Percentiles rank a stretch among this genome's conserved stretches.
These are phyloP conservation scores for Mycetomoellerius zeteki DNA, from an alignment of 1,140 invertebrate species.

Conservation along the genomic window DNA sequence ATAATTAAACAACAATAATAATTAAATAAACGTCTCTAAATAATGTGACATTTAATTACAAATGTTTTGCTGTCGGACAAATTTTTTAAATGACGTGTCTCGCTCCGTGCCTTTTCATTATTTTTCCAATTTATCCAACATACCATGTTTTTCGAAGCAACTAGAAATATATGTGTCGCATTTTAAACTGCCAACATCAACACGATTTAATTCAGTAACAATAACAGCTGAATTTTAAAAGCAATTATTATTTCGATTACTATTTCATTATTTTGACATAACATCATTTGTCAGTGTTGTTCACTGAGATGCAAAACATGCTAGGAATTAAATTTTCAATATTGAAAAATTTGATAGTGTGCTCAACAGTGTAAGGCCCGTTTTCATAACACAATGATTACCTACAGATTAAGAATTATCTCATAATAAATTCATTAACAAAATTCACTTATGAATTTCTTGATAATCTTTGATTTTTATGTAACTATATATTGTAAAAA, in stretches of 20 bases:
- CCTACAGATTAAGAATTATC: no score
- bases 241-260: slow-evolving; percentile 12
- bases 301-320: not conserved
- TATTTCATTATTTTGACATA: slow-evolving; percentile 27
- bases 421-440: no score
- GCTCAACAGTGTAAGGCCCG: not conserved
- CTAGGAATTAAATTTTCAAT: slow-evolving; percentile 24
- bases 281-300: not conserved
- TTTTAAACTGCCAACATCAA: slow-evolving; percentile 21
- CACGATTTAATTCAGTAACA: slow-evolving; percentile 14
- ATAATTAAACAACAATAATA: not conserved
- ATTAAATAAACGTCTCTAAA: not conserved
- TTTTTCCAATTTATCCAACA: slow-evolving; percentile 14
- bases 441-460: no score
- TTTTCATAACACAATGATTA: no score
- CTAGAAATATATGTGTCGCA: not conserved
- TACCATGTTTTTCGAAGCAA: not conserved
- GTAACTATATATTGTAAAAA: no score
- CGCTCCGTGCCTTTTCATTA: slow-evolving; percentile 14
- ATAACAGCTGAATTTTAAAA: slow-evolving; percentile 29
- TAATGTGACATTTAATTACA: slow-evolving; percentile 13
- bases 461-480: no score
- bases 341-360: slow-evolving; percentile 12
- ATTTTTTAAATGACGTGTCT: not conserved
- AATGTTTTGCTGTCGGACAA: not conserved